Evolutionary conservation across 1,140 invertebrate species (phyloP).

Genomic region (Reticulitermes speratus): DNA sequence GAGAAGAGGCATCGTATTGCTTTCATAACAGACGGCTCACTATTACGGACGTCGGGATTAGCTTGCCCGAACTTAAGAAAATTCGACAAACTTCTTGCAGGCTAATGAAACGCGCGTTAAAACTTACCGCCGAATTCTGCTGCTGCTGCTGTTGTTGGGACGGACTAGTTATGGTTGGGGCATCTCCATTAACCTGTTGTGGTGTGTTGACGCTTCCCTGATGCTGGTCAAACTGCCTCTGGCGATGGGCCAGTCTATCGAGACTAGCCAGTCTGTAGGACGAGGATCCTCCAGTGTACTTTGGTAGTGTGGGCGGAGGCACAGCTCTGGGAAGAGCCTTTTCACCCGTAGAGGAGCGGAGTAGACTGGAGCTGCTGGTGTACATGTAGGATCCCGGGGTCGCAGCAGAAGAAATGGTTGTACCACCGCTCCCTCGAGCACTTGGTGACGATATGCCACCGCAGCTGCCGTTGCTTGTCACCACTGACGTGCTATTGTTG

Average conservation of each 20-base stretch:
- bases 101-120: too few species aligned
- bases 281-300: slow-evolving; percentile 58
- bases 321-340: slow-evolving; percentile 39
- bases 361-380: slow-evolving; percentile 48
- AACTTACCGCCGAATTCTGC: background rate
- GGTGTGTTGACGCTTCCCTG: slow-evolving; percentile 13
- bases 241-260: slow-evolving; percentile 66
- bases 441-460: background rate
- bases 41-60: too few species aligned
- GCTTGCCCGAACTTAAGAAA: too few species aligned
- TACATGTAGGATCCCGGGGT: slow-evolving; percentile 48
- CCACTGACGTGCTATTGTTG: too few species aligned
- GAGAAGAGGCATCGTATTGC: too few species aligned
- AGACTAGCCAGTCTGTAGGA: slow-evolving; percentile 65
- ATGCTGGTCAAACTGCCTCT: slow-evolving; percentile 61
- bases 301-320: slow-evolving; percentile 65
- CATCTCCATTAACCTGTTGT: background rate
- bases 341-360: slow-evolving; percentile 2
- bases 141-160: background rate
- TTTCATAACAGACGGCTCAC: too few species aligned
- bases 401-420: slow-evolving; percentile 36
- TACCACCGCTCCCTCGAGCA: slow-evolving; percentile 32
- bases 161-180: background rate
- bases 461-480: background rate
- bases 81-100: too few species aligned